phyloP scores from a whole-genome alignment of 2,888 invertebrate genomes.

The Pyrrhosoma nymphula region DNA sequence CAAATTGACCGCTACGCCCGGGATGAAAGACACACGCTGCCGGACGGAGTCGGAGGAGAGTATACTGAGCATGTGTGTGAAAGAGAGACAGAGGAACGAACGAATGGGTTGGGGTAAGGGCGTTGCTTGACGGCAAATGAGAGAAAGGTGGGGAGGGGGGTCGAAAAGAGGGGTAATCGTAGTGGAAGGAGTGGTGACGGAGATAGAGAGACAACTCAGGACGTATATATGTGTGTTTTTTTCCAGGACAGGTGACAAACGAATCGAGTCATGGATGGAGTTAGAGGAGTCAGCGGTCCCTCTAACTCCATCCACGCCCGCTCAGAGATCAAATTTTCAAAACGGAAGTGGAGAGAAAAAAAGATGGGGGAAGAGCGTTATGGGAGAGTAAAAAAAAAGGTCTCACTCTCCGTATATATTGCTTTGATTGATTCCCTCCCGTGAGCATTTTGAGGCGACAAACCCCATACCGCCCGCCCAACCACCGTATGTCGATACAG shows the following conservation, averaged over 20 bases:
- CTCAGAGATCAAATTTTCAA: too few relatives aligned
- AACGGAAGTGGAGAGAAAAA: neutral
- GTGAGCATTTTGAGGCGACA: neutral
- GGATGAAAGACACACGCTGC: conserved; percentile 54
- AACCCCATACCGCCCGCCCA: neutral
- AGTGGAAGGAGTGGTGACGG: conserved; percentile 10
- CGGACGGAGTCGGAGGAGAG: neutral
- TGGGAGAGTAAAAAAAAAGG: neutral
- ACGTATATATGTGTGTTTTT: conserved; percentile 7
- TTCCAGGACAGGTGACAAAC: neutral
- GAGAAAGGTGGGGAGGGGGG: neutral
- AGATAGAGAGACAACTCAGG: neutral
- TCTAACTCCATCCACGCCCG: too few relatives aligned
- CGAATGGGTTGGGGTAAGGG: neutral
- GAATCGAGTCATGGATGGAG: neutral
- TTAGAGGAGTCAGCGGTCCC: too few relatives aligned
- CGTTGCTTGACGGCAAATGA: neutral
- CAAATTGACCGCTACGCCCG: conserved; percentile 60
- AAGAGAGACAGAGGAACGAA: neutral
- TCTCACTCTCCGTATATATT: neutral
- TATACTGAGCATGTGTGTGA: neutral
- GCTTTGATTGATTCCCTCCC: neutral
- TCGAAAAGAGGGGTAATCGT: neutral
- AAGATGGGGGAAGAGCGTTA: neutral
- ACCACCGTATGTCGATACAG: neutral